Conservation (phyloP, 2,888 invertebrate genomes). For the Mesorhabditis belari region DNA sequence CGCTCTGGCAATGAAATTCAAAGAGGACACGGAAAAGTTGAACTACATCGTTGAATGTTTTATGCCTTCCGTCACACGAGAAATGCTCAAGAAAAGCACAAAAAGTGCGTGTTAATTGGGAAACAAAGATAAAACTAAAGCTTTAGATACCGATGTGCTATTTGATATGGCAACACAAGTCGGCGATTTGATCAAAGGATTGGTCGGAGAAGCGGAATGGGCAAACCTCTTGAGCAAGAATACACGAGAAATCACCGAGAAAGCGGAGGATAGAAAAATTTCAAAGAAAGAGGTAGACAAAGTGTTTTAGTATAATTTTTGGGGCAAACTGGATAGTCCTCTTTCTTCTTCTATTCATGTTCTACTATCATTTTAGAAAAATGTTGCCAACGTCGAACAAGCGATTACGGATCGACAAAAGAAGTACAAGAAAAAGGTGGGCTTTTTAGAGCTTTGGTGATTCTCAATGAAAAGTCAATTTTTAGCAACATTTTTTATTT, state of each 20-base stretch:
- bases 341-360: too few species aligned
- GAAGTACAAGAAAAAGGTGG: conserved; percentile 36
- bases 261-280: conserved; percentile 21
- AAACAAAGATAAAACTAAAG: background rate
- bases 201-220: conserved; percentile 36
- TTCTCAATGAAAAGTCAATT: background rate
- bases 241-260: conserved; percentile 19
- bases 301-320: too few species aligned
- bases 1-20: conserved; percentile 21
- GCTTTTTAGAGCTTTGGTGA: too few species aligned
- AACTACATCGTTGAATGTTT: conserved; percentile 16
- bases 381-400: conserved; percentile 33
- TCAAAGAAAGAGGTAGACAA: conserved; percentile 21
- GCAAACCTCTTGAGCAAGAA: conserved; percentile 18
- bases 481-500: background rate
- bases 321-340: too few species aligned
- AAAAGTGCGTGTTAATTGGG: conserved; percentile 11
- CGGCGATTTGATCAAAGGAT: conserved; percentile 29
- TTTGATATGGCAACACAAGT: conserved; percentile 35
- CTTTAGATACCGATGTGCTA: conserved; percentile 37
- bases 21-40: conserved; percentile 5
- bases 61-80: conserved; percentile 35
- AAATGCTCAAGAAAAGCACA: conserved; percentile 32
- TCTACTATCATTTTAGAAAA: too few species aligned
- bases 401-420: conserved; percentile 30